These are phyloP conservation scores for Eupsittula cactorum DNA, from an alignment of 2,113 vertebrate genomes.

Conservation along the genomic window DNA sequence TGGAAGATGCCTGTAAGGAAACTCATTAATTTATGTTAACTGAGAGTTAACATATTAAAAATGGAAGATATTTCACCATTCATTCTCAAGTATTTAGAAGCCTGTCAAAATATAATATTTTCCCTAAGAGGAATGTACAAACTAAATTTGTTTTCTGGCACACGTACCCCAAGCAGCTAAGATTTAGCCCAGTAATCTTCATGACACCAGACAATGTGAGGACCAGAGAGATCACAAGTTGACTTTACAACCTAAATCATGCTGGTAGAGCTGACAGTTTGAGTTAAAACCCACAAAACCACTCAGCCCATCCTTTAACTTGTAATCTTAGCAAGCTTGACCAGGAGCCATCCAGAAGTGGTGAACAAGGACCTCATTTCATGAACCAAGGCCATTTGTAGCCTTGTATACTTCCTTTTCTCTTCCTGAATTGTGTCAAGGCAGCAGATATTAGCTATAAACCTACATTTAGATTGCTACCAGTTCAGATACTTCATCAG, in stretches of 20 bases:
- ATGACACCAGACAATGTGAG: not conserved
- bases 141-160: not conserved
- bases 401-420: not conserved
- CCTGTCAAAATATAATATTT: not conserved
- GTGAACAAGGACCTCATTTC: not conserved
- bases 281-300: not conserved
- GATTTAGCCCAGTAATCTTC: not conserved
- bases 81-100: not conserved
- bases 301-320: not conserved
- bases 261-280: not conserved
- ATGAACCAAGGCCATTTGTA: not conserved
- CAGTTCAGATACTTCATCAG: not conserved
- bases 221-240: not conserved
- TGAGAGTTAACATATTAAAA: not conserved
- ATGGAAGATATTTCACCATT: not conserved
- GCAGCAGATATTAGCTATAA: not conserved
- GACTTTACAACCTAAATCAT: not conserved
- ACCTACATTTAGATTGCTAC: not conserved
- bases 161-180: not conserved
- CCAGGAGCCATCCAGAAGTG: not conserved
- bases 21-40: not conserved
- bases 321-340: not conserved
- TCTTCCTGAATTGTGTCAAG: not conserved
- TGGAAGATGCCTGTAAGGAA: not conserved
- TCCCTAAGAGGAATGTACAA: not conserved